Evolutionary conservation across 2,113 vertebrate genomes (phyloP), one percentile per base, ranked within the genome.

Genomic region (Neolamprologus brichardi): DNA sequence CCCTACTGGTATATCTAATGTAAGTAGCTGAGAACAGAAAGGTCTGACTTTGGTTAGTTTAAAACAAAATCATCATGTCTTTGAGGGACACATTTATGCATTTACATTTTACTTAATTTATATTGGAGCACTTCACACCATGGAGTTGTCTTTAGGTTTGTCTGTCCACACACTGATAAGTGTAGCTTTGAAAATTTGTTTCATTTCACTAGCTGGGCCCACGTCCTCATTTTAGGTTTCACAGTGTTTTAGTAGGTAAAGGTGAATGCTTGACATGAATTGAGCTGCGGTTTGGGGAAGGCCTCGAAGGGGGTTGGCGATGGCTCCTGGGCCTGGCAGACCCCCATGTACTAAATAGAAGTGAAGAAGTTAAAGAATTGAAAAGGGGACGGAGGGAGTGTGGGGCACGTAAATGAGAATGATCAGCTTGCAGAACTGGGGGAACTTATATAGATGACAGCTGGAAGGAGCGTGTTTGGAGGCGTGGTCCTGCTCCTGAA

Each of bases 301-400:
- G 7, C 53, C 23, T 56, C 0, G 2, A 56, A 56, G 13, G 7
- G 54, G 23, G 0, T 0, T 3, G 20, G 20, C 3, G n/a, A 53
- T 0, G n/a, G 52, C 10, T 53, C 10, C 51, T 6, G 51, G 3
- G 51, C 51, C 51, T 2, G 53, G 12, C 23, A 56, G 53, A 56
- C 0, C 12, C 1, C 53, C 53, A 1, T 56, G 53, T 1, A 56
- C 12, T 56, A 56, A 56, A 8, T 14, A 56, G 23, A 56, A 56
- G 53, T 28, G 53, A 56, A 15, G 53, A 0, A 54, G 11, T 54
- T 25, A 54, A 54, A 54, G 20, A 54, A 54, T 54, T 0, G 6
- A 54, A 54, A 25, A 14, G 53, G 23, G 53, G 53, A 25, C 0
- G 1, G 23, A 25, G 2, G 23, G 23, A 56, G 53, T 0, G 23